Percentiles rank a stretch among this genome's conserved stretches.
Conservation (phyloP, 2,113 vertebrate species). For the Gopherus flavomarginatus region DNA sequence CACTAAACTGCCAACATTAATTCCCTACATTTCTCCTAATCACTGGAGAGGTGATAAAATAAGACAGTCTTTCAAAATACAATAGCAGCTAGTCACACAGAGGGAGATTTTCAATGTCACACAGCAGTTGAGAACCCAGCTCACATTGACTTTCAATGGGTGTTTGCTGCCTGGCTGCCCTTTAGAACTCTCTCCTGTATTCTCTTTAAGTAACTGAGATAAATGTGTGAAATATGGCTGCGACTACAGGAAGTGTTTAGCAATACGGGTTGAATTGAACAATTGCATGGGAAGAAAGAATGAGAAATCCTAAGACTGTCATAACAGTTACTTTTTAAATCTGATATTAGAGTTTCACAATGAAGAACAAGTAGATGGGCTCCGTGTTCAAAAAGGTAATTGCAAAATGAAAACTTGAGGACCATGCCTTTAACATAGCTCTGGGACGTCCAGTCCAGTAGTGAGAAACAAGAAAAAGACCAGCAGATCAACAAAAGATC, state of each 20-base stretch:
- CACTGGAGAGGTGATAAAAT: not conserved
- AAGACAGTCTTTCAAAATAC: not conserved
- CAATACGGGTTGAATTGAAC: not conserved
- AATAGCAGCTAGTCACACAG: not conserved
- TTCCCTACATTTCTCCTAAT: not conserved
- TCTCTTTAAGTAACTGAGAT: not conserved
- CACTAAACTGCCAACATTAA: not conserved
- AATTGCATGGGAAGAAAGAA: constrained; percentile 17
- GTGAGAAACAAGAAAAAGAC: not conserved
- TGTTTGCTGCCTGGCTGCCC: not conserved
- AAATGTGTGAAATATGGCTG: not conserved
- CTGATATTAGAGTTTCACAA: constrained; percentile 18
- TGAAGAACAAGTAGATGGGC: not conserved
- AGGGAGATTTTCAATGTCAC: not conserved
- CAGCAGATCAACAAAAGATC: not conserved
- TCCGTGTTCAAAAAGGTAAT: not conserved
- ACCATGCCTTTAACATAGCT: not conserved
- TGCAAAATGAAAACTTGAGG: not conserved
- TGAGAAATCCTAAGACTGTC: not conserved
- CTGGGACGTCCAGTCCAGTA: not conserved
- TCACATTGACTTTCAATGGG: not conserved
- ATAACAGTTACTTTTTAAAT: not conserved
- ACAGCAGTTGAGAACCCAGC: not conserved
- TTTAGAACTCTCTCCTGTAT: not conserved
- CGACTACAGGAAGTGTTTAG: not conserved